Percentiles rank a stretch among this genome's conserved stretches.
Evolutionary conservation across 2,797 vertebrate species (phyloP).

Genomic region (Poeciliopsis gracilis): DNA sequence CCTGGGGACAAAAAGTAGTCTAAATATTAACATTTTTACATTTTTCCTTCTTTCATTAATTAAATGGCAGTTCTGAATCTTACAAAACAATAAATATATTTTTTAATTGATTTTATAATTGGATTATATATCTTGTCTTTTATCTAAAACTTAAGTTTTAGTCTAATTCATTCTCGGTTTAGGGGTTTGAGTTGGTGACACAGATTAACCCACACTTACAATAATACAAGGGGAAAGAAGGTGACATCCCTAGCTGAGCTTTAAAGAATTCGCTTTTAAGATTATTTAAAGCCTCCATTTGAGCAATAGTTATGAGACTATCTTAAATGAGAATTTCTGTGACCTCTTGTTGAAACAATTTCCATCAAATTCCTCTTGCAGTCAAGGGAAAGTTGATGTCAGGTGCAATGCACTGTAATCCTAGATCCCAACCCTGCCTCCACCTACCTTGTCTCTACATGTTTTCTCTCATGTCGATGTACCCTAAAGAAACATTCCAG

Average conservation of each 20-base stretch:
- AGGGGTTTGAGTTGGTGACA: background rate
- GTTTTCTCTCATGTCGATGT: slow-evolving; percentile 51
- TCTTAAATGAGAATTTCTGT: slow-evolving; percentile 10
- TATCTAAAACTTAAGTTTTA: background rate
- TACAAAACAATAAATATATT: background rate
- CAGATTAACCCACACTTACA: too few relatives aligned
- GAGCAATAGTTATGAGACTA: background rate
- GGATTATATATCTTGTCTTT: background rate
- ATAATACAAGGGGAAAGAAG: too few relatives aligned
- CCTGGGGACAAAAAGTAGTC: background rate
- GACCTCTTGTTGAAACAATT: slow-evolving; percentile 38
- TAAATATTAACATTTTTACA: too few relatives aligned
- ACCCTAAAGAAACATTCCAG: slow-evolving; percentile 77
- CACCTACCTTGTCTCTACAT: slow-evolving; percentile 65
- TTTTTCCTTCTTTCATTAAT: background rate
- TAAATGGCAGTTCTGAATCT: background rate
- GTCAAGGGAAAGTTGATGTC: slow-evolving; percentile 43
- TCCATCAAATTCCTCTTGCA: slow-evolving; percentile 30
- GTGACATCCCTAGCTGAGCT: background rate
- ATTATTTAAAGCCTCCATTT: background rate
- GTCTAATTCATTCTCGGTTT: background rate
- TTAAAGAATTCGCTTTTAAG: background rate
- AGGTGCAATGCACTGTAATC: slow-evolving; percentile 54
- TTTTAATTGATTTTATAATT: background rate
- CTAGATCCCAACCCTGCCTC: slow-evolving; percentile 47